These are phyloP conservation scores for Sander vitreus DNA, from an alignment of 2,113 vertebrate species.

Conservation along the genomic window DNA sequence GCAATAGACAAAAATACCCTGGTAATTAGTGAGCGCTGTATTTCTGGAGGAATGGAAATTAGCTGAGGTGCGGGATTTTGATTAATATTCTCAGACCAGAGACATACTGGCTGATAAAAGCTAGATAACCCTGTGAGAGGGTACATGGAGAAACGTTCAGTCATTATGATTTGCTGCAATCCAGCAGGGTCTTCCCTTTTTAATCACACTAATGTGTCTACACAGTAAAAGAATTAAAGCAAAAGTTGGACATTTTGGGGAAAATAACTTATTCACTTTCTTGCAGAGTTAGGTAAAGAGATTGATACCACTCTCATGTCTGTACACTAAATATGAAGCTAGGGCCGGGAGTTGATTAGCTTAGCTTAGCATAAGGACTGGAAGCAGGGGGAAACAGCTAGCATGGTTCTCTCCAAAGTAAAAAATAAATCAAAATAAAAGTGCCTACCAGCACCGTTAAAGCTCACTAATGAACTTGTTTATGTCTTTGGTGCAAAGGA, in stretches of 20 bases:
- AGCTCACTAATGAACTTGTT: not conserved
- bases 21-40: slow-evolving; percentile 42
- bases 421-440: not conserved
- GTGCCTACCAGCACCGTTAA: not conserved
- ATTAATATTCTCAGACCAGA: slow-evolving; percentile 60
- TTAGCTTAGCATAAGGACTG: not conserved
- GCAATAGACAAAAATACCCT: slow-evolving; percentile 53
- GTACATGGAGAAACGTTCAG: not conserved
- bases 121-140: slow-evolving; percentile 5
- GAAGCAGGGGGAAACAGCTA: not conserved
- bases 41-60: slow-evolving; percentile 70
- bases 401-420: not conserved
- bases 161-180: slow-evolving; percentile 5
- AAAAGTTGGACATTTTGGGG: not conserved
- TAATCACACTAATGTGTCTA: not conserved
- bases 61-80: slow-evolving; percentile 60
- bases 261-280: not conserved
- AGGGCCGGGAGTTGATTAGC: not conserved
- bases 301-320: not conserved
- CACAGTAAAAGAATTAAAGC: not conserved
- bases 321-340: not conserved
- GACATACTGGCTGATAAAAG: slow-evolving; percentile 26
- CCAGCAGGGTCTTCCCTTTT: not conserved
- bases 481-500: too few relatives aligned
- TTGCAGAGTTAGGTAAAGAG: too few relatives aligned